Percentiles rank a stretch among this genome's conserved stretches.
These are phyloP conservation scores for Sylvia borin DNA, from an alignment of 2,797 vertebrate genomes.

Conservation along the genomic window DNA sequence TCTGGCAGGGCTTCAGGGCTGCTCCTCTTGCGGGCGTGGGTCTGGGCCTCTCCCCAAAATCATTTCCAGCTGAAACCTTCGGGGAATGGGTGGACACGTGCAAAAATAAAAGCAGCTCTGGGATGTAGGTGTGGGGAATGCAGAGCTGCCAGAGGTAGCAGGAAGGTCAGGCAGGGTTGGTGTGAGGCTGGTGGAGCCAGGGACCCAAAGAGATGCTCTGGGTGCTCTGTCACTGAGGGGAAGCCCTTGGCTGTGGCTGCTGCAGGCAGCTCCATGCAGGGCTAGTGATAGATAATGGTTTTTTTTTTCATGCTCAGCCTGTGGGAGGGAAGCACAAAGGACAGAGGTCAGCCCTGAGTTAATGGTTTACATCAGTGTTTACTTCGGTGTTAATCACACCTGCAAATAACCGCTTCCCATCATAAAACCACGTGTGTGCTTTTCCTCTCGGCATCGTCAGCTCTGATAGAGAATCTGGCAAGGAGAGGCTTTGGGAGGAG, in stretches of 20 bases:
- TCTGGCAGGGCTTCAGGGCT: not conserved
- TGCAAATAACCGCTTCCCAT: not conserved
- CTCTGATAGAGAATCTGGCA: not conserved
- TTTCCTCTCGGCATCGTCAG: fast-evolving
- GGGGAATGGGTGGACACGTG: not conserved
- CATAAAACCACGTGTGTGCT: not conserved
- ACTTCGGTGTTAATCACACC: not conserved
- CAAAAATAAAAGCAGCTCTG: not conserved
- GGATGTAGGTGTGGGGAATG: not conserved
- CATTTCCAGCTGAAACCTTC: not conserved
- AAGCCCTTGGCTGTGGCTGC: not conserved
- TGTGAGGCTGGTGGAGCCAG: not conserved
- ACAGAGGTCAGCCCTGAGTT: not conserved
- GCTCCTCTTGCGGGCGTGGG: not conserved
- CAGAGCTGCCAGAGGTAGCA: not conserved
- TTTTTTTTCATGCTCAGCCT: not conserved
- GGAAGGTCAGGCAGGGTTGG: not conserved
- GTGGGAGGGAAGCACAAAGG: not conserved
- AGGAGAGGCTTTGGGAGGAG: not conserved
- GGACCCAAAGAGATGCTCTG: not conserved
- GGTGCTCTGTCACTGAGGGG: fast-evolving
- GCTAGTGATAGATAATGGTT: not conserved
- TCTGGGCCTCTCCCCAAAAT: not conserved
- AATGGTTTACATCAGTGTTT: slow-evolving; percentile 40
- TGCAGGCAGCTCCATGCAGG: fast-evolving